Evolutionary conservation across 2,113 vertebrate species (phyloP).

Genomic region (Eleginops maclovinus): DNA sequence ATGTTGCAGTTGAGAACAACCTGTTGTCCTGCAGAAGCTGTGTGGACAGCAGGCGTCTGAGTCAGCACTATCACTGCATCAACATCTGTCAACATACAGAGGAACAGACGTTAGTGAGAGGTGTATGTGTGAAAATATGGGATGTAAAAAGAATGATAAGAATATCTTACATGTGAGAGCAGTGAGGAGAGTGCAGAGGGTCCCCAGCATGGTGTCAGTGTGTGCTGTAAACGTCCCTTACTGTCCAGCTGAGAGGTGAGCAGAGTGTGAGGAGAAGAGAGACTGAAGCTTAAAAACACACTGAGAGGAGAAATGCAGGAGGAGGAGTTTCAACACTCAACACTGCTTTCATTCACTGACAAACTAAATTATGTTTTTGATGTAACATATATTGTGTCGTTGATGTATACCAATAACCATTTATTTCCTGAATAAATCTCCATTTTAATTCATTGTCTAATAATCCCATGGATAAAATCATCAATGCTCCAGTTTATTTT

Average conservation of each 20-base stretch:
- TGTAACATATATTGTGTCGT: no score
- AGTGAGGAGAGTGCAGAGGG: slow-evolving; percentile 52
- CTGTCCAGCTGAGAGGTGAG: background rate
- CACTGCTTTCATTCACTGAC: background rate
- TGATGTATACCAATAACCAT: no score
- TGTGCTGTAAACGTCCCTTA: slow-evolving; percentile 24
- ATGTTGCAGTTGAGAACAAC: slow-evolving; percentile 56
- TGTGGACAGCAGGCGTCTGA: slow-evolving; percentile 39
- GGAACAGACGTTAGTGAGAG: background rate
- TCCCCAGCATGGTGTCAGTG: slow-evolving; percentile 3
- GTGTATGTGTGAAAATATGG: slow-evolving; percentile 1
- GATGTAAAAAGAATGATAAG: background rate
- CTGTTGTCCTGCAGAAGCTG: slow-evolving; percentile 45
- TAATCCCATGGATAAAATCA: no score
- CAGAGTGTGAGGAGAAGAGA: slow-evolving; percentile 45
- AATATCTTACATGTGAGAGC: background rate
- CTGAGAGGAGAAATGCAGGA: slow-evolving; percentile 1
- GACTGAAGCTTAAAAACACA: slow-evolving; percentile 11
- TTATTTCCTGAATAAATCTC: no score
- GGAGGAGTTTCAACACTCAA: background rate
- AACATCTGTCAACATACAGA: slow-evolving; percentile 35
- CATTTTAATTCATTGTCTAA: no score
- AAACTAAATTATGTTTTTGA: no score
- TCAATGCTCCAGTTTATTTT: no score
- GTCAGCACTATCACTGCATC: slow-evolving; percentile 44